Conservation (phyloP, 2,113 vertebrate genomes). For the Stegostoma tigrinum region DNA sequence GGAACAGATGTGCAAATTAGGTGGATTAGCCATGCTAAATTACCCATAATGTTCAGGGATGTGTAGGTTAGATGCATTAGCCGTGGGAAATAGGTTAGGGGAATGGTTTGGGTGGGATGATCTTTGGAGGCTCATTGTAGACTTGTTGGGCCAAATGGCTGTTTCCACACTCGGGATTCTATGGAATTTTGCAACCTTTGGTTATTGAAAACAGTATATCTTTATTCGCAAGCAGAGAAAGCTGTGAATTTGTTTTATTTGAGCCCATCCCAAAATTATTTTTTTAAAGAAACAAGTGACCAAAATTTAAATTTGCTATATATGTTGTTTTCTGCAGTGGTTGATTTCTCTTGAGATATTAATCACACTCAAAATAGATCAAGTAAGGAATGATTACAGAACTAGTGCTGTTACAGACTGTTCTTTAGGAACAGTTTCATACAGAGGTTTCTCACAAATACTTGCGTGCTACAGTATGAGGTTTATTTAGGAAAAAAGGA, state of each 20-base stretch:
- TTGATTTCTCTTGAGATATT: not conserved
- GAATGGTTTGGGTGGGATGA: too few species aligned
- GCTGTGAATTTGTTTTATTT: not conserved
- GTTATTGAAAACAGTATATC: not conserved
- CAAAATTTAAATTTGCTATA: not conserved
- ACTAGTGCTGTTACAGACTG: not conserved
- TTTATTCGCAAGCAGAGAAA: not conserved
- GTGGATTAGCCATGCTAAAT: too few species aligned
- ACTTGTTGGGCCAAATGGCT: too few species aligned
- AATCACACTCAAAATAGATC: not conserved
- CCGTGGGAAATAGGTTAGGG: too few species aligned
- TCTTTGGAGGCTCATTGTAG: too few species aligned
- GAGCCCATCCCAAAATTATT: not conserved
- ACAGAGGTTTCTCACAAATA: not conserved
- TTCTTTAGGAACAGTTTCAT: not conserved
- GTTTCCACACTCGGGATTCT: too few species aligned
- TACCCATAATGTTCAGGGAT: too few species aligned
- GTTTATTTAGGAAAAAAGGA: not conserved
- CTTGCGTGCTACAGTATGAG: not conserved
- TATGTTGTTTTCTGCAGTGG: not conserved
- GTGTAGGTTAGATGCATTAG: too few species aligned
- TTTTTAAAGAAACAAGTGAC: not conserved
- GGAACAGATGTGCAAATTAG: too few species aligned
- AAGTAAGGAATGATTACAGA: not conserved
- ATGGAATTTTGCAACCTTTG: not conserved